phyloP scores from a whole-genome alignment of 2,888 invertebrate species.

The Scaeva pyrastri region DNA sequence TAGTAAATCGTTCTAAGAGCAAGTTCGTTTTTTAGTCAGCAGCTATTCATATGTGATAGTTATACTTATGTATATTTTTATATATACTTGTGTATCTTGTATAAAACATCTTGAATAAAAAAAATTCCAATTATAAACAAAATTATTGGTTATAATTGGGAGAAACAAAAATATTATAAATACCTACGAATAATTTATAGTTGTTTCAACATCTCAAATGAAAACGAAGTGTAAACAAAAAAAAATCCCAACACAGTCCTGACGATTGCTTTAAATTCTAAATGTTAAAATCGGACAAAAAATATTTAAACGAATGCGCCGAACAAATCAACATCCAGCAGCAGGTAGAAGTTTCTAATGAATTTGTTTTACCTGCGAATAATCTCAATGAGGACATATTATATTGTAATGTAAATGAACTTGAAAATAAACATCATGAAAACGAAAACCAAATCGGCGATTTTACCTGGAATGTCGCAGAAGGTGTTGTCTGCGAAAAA shows the following conservation, averaged over 20 bases:
- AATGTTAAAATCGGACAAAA: constrained; percentile 15
- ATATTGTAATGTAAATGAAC: not conserved
- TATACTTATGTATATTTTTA: too few relatives aligned
- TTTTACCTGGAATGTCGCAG: not conserved
- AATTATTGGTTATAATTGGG: not conserved
- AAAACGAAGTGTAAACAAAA: not conserved
- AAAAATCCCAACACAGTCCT: not conserved
- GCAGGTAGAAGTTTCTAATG: not conserved
- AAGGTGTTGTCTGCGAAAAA: not conserved
- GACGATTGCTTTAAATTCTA: not conserved
- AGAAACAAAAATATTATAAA: too few relatives aligned
- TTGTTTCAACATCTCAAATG: not conserved
- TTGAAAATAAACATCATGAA: not conserved
- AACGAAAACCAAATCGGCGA: not conserved
- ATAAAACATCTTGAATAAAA: too few relatives aligned
- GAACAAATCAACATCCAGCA: not conserved
- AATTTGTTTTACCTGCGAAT: not conserved
- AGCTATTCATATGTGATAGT: too few relatives aligned
- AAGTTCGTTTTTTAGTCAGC: too few relatives aligned
- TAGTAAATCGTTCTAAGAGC: too few relatives aligned
- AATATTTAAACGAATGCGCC: not conserved
- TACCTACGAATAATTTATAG: too few relatives aligned
- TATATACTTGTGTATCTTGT: too few relatives aligned
- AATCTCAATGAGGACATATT: not conserved
- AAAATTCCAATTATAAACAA: not conserved